Evolutionary conservation across 2,888 invertebrate genomes (phyloP).

Genomic region (Drosophila vallismaia): DNA sequence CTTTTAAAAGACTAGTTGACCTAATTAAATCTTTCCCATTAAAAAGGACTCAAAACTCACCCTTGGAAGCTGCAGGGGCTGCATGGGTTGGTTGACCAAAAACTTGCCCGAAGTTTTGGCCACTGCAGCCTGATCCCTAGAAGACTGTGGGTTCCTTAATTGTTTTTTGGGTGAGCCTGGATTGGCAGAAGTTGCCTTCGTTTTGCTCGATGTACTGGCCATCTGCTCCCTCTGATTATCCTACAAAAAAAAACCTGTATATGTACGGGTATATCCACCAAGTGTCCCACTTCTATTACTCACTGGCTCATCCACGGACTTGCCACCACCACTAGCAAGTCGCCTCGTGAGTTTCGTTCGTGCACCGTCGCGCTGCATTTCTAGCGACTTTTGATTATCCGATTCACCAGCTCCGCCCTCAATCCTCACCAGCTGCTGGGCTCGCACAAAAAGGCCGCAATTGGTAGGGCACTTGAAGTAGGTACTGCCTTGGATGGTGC

Average conservation of each 20-base stretch:
- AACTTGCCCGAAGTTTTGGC: conserved; percentile 38
- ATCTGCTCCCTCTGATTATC: conserved; percentile 30
- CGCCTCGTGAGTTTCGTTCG: conserved; percentile 32
- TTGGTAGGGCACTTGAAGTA: conserved; percentile 98
- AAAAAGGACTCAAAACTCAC: conserved; percentile 5
- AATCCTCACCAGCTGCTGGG: conserved; percentile 89
- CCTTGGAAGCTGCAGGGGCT: conserved; percentile 41
- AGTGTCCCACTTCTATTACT: conserved; percentile 24
- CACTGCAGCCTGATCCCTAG: conserved; percentile 4
- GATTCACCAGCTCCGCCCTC: conserved; percentile 21
- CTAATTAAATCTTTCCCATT: background rate
- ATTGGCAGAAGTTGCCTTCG: conserved; percentile 2
- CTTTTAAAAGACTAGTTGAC: background rate
- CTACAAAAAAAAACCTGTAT: conserved; percentile 1
- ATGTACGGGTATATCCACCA: background rate
- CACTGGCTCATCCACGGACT: conserved; percentile 55
- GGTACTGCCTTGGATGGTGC: conserved; percentile 93
- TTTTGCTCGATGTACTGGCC: conserved; percentile 25
- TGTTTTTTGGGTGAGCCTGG: conserved; percentile 24
- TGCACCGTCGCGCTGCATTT: conserved; percentile 62
- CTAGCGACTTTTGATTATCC: conserved; percentile 41
- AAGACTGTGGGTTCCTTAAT: conserved; percentile 5
- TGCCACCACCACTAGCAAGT: conserved; percentile 13
- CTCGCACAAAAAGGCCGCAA: conserved; percentile 97
- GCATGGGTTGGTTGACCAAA: conserved; percentile 20